Percentiles rank a stretch among this genome's conserved stretches.
Conservation (phyloP, 1,140 invertebrate genomes). For the Rhyzopertha dominica region DNA sequence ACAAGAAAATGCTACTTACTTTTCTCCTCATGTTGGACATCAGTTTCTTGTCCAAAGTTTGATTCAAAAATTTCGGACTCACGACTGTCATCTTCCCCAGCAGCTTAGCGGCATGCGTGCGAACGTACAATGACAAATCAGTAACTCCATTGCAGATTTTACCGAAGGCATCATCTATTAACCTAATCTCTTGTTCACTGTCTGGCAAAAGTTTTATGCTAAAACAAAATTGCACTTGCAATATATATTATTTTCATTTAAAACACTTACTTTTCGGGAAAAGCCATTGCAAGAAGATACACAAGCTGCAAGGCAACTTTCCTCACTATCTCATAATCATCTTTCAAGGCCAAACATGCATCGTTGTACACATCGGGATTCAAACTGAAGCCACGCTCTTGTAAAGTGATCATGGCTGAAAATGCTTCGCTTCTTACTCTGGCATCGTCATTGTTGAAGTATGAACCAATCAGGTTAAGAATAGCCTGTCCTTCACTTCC, state of each 20-base stretch:
- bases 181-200: conserved; percentile 69
- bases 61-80: conserved; percentile 83
- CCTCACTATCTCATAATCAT: conserved; percentile 93
- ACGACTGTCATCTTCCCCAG: conserved; percentile 85
- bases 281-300: conserved; percentile 77
- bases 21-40: conserved; percentile 89
- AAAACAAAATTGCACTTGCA: conserved; percentile 26
- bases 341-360: conserved; percentile 75
- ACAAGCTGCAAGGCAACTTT: conserved; percentile 80
- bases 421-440: conserved; percentile 84
- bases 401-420: conserved; percentile 74
- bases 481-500: conserved; percentile 53
- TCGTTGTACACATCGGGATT: conserved; percentile 74
- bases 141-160: conserved; percentile 91
- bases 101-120: conserved; percentile 72
- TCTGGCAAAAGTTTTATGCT: conserved; percentile 62
- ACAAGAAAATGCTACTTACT: too few relatives aligned
- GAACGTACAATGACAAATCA: conserved; percentile 83
- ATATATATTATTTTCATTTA: not conserved
- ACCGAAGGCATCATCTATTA: conserved; percentile 96
- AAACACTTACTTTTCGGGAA: conserved; percentile 73
- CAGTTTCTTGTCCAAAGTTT: conserved; percentile 97
- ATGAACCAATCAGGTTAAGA: conserved; percentile 68
- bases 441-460: conserved; percentile 84
- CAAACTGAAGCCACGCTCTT: conserved; percentile 73